Evolutionary conservation across 2,113 vertebrate species (phyloP), one percentile per base, ranked within the genome.

Genomic region (Manacus vitellinus): DNA sequence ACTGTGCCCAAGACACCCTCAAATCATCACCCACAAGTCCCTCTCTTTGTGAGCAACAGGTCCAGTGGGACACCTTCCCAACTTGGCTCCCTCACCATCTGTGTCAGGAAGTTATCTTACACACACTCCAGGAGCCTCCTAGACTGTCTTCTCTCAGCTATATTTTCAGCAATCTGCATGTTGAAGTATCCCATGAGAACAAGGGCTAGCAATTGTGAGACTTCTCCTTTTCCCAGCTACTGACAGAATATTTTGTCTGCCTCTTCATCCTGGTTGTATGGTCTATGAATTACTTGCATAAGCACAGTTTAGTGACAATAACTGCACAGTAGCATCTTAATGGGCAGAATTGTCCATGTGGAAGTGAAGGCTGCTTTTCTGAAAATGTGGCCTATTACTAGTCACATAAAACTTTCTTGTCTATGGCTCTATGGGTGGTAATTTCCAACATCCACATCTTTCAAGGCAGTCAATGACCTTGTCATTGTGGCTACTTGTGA

Each of bases 401-500:
- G 21, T 51, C 3, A 0, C 43, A 51, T 62, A 51, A 74, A 74
- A 28, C 2, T 28, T 68, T n/a, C n/a, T 51, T 62, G 4, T 83
- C 85, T 59, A 65, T 76, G 24, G 17, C 9, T 88, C 28, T 72
- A 16, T 43, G 24, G 25, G 28, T 27, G 8, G 37, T 80, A n/a
- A 84, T 71, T 89, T 94, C 52, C 27, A 59, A 14, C 0, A 0
- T n/a, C 63, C 9, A 37, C 25, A 25, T 59, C 39, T 83, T 82
- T 81, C 31, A n/a, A 70, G 23, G 12, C 5, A 81, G 33, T 39
- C 23, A 74, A 33, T 31, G 17, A 66, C 62, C 37, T 67, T 33
- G 59, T 55, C 10, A n/a, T 33, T 85, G 37, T 27, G 47, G 33
- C 35, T n/a, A 8, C 6, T 63, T 59, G 51, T 0, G 0, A 92